Percentiles rank a stretch among this genome's conserved stretches.
phyloP scores from a whole-genome alignment of 2,888 invertebrate genomes.

The Lysandra coridon region DNA sequence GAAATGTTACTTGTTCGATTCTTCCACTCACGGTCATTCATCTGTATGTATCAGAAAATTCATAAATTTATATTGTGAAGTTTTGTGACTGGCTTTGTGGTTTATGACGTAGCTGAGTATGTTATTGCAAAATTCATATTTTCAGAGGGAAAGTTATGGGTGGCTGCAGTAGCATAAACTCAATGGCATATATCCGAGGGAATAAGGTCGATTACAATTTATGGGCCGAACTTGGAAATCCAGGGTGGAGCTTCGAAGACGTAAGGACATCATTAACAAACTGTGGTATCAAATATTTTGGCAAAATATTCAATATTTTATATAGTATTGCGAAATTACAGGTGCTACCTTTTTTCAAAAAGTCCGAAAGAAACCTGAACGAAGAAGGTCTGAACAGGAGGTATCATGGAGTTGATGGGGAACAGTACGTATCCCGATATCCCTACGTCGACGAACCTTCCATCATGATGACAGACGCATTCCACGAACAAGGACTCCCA shows the following conservation, averaged over 20 bases:
- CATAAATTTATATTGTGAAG: no score
- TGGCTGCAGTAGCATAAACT: conserved; percentile 83
- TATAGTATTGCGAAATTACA: conserved; percentile 43
- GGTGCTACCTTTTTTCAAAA: conserved; percentile 84
- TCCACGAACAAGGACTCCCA: conserved; percentile 79
- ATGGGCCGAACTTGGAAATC: conserved; percentile 82
- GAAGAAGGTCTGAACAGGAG: conserved; percentile 66
- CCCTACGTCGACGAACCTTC: conserved; percentile 81
- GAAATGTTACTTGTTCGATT: no score
- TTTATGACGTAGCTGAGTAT: no score
- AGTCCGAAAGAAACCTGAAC: conserved; percentile 82
- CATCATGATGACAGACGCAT: conserved; percentile 76
- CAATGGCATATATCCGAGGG: conserved; percentile 81
- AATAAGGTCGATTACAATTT: conserved; percentile 81
- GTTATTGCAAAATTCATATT: no score
- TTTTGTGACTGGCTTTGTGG: no score
- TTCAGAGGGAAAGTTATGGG: conserved; percentile 83
- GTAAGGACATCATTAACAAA: conserved; percentile 48
- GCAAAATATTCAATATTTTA: no score
- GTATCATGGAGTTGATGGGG: conserved; percentile 82
- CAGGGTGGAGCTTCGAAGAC: conserved; percentile 81
- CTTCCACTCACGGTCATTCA: no score
- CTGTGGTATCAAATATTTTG: background rate
- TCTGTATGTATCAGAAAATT: no score
- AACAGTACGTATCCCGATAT: conserved; percentile 80